Evolutionary conservation across 1,140 invertebrate genomes (phyloP).

Genomic region (Trichonephila clavipes): DNA sequence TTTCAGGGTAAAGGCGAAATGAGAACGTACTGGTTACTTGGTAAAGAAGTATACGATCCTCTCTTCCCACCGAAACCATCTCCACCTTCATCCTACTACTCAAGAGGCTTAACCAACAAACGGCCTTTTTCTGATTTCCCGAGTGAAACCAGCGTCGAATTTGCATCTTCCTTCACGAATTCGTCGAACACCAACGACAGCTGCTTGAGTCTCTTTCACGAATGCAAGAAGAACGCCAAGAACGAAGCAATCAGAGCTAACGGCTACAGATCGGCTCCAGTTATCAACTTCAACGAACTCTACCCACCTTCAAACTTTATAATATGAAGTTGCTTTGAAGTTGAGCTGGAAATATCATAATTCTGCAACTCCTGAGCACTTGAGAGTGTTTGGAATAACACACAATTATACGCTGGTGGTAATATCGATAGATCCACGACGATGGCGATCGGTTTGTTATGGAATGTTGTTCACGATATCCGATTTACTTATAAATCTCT

Average conservation of each 20-base stretch:
- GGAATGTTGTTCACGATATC: no score
- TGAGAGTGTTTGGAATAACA: no score
- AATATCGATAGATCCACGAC: no score
- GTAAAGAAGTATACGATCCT: constrained; percentile 82
- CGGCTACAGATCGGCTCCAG: constrained; percentile 64
- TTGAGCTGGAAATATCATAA: no score
- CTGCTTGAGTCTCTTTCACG: constrained; percentile 82
- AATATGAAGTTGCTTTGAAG: neutral
- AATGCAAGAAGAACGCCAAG: constrained; percentile 84
- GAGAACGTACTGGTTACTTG: constrained; percentile 92
- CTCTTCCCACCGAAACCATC: neutral
- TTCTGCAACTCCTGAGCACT: no score
- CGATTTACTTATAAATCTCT: neutral
- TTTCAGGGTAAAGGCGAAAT: constrained; percentile 91
- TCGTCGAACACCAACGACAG: constrained; percentile 78
- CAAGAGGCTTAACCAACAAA: neutral
- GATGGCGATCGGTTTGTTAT: no score
- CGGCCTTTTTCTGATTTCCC: neutral
- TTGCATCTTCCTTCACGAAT: constrained; percentile 77
- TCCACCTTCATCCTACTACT: neutral
- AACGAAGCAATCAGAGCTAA: neutral
- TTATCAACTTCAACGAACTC: constrained; percentile 3
- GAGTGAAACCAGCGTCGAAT: constrained; percentile 74
- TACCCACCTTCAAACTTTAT: neutral
- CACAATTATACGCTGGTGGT: no score